These are phyloP conservation scores for Pachyrhynchus sulphureomaculatus DNA, from an alignment of 1,140 invertebrate genomes.

Conservation along the genomic window DNA sequence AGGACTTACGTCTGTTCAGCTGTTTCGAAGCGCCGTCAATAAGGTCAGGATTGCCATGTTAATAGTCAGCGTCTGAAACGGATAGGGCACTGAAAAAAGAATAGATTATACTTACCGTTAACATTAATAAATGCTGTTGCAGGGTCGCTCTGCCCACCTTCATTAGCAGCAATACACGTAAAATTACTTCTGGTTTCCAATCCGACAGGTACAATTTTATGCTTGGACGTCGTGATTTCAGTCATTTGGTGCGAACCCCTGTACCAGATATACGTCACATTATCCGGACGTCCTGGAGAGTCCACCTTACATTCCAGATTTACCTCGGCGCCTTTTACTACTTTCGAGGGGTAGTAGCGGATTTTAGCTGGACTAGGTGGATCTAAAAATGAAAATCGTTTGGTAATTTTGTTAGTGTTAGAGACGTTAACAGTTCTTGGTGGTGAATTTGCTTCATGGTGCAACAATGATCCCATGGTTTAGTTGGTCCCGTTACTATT, in stretches of 20 bases:
- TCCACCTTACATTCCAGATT: conserved; percentile 79
- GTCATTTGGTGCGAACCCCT: conserved; percentile 70
- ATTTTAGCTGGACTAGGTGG: conserved; percentile 41
- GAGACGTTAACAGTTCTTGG: too few relatives aligned
- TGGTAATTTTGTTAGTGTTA: too few relatives aligned
- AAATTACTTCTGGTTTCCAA: conserved; percentile 83
- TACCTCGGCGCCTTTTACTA: conserved; percentile 77
- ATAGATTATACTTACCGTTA: conserved; percentile 66
- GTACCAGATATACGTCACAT: conserved; percentile 74
- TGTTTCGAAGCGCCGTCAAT: too few relatives aligned
- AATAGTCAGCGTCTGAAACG: too few relatives aligned
- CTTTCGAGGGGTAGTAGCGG: conserved; percentile 56
- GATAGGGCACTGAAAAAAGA: too few relatives aligned
- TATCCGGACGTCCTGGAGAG: conserved; percentile 75
- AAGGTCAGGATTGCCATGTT: too few relatives aligned
- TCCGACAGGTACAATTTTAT: conserved; percentile 77
- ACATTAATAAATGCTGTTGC: conserved; percentile 76
- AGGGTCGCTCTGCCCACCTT: conserved; percentile 74
- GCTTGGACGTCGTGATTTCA: conserved; percentile 71
- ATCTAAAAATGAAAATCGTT: too few relatives aligned
- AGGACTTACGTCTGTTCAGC: too few relatives aligned
- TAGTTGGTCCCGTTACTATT: too few relatives aligned
- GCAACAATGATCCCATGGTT: too few relatives aligned
- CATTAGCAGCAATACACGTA: conserved; percentile 80
- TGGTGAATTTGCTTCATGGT: too few relatives aligned